phyloP scores from a whole-genome alignment of 2,797 vertebrate genomes.

The Ispidina lecontei region DNA sequence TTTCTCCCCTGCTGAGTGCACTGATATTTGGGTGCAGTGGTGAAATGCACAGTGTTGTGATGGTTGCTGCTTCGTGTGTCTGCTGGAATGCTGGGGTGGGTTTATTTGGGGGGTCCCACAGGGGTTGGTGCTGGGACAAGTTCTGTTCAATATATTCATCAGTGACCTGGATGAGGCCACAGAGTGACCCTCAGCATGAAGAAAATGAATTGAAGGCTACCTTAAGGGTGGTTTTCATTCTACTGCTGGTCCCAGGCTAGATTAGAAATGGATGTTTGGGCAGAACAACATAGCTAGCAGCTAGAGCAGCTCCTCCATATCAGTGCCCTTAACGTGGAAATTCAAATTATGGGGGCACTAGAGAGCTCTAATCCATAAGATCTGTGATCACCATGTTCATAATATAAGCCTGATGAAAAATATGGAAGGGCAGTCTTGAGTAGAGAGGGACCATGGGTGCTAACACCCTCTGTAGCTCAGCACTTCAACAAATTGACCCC shows the following conservation, averaged over 20 bases:
- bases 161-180: no score
- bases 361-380: not conserved
- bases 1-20: not conserved
- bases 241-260: not conserved
- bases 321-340: not conserved
- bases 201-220: not conserved
- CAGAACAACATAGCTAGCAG: not conserved
- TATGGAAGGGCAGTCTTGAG: not conserved
- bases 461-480: not conserved
- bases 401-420: not conserved
- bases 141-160: no score
- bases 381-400: not conserved
- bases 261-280: not conserved
- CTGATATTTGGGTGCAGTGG: not conserved
- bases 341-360: not conserved
- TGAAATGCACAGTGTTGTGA: rapidly evolving
- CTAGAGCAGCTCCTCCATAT: not conserved
- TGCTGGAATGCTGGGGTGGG: not conserved
- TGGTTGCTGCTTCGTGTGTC: not conserved
- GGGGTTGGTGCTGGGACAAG: no score
- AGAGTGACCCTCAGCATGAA: not conserved
- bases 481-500: not conserved
- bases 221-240: not conserved
- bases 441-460: rapidly evolving
- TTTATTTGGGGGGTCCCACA: not conserved